Base-by-base conservation (phyloP, 2,888 invertebrate genomes). In the Coecobrya sp. region DNA sequence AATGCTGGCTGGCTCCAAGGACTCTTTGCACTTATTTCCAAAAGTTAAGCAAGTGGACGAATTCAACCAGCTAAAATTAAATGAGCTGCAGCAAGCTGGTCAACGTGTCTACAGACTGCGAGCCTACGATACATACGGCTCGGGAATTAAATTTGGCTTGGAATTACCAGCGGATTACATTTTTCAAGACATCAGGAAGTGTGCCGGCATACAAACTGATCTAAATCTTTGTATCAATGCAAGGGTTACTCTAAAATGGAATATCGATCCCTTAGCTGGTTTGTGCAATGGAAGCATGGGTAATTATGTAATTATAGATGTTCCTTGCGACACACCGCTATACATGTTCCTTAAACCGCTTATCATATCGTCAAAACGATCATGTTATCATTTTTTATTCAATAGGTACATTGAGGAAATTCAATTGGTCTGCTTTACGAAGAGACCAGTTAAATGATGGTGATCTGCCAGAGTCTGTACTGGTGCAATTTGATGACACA, bases 241-340 rank as follows among this genome's bases (percentile, higher is more conserved):
- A 19, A 45, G 84, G 42, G 59, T 88, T 8, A 88, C 85, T 84
- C 62, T 92, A 8, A 36, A 88, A 19, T 49, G 92, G 70, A 92
- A 92, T 36, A 16, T 1, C 0, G 73, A 0, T 4, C 3, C 7
- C 7, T 36, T 2, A 4, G 36, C 2, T 7, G 36, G 36, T 36
- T 16, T 73, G 7, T 1, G 0, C 10, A 73, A 73, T 19, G 73
- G 73, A 4, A 25, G 25, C 5, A 2, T 22, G 10, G 65, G 25
- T 65, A 25, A 25, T 10, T 65, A 11, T n/a, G n/a, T n/a, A n/a
- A n/a, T n/a, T n/a, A n/a, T n/a, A n/a, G n/a, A n/a, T n/a, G n/a
- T n/a, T n/a, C n/a, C n/a, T n/a, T n/a, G n/a, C n/a, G n/a, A n/a
- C n/a, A n/a, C n/a, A n/a, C n/a, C n/a, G n/a, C n/a, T n/a, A n/a